phyloP scores from a whole-genome alignment of 2,113 vertebrate genomes.

The Catharus bicknelli region DNA sequence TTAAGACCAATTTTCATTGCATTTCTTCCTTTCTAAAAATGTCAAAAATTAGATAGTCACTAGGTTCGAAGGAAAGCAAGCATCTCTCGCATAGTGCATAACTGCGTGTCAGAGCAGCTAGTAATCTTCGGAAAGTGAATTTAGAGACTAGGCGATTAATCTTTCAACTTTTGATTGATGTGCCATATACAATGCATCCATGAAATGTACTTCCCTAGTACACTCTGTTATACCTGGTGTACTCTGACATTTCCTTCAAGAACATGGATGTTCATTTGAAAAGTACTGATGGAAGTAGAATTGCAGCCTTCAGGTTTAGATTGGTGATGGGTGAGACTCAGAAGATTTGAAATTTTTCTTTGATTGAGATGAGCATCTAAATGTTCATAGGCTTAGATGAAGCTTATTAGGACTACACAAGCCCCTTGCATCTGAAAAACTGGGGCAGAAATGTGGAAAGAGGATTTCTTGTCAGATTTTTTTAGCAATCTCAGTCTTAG shows the following conservation, averaged over 20 bases:
- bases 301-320: not conserved
- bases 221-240: not conserved
- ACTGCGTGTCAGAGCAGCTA: not conserved
- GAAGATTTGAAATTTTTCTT: not conserved
- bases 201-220: not conserved
- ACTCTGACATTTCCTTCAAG: constrained; percentile 38
- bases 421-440: not conserved
- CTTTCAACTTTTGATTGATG: not conserved
- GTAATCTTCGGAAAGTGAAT: not conserved
- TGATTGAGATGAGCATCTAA: constrained; percentile 16
- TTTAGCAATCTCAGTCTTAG: not conserved
- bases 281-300: not conserved
- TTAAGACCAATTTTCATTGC: not conserved
- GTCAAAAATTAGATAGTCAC: not conserved
- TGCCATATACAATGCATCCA: not conserved
- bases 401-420: not conserved
- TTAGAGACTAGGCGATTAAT: not conserved
- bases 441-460: constrained; percentile 4
- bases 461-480: constrained; percentile 31
- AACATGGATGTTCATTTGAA: not conserved
- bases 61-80: not conserved
- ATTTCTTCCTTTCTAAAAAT: not conserved
- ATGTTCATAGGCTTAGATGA: not conserved
- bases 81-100: not conserved
- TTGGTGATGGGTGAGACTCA: not conserved